Conservation (phyloP, 2,113 vertebrate species). For the Telmatochromis sp. region DNA sequence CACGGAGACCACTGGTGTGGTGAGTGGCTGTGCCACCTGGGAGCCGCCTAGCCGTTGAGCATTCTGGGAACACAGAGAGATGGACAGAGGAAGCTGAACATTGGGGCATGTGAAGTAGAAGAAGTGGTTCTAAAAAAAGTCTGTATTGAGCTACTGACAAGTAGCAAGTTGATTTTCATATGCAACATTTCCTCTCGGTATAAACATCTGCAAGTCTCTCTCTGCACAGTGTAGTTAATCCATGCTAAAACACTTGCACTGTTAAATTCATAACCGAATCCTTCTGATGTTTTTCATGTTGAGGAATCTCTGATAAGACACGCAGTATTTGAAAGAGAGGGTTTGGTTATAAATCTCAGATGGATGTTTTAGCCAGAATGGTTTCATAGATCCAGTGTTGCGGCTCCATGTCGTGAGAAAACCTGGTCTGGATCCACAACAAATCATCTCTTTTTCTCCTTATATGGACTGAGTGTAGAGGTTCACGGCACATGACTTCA, state of each 20-base stretch:
- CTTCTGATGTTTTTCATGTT: neutral
- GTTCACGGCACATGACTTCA: constrained; percentile 40
- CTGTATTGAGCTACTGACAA: neutral
- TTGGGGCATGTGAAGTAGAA: neutral
- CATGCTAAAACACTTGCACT: neutral
- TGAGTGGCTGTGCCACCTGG: constrained; percentile 82
- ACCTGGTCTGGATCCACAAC: neutral
- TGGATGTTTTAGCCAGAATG: neutral
- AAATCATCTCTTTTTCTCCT: constrained; percentile 12
- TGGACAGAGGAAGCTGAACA: neutral
- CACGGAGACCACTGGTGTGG: constrained; percentile 88
- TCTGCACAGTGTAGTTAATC: neutral
- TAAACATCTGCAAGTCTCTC: neutral
- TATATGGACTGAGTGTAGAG: constrained; percentile 16
- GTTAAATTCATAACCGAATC: neutral
- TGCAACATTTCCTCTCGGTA: neutral
- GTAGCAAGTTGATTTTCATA: neutral
- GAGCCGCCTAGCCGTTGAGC: constrained; percentile 84
- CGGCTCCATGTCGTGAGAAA: constrained; percentile 11
- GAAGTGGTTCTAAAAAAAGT: neutral
- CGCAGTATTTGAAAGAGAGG: neutral
- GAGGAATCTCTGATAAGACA: neutral
- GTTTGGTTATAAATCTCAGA: neutral
- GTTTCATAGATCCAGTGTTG: neutral
- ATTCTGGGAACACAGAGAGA: constrained; percentile 74